Conservation (phyloP, 2,888 invertebrate species). For the Julus scanicus region DNA sequence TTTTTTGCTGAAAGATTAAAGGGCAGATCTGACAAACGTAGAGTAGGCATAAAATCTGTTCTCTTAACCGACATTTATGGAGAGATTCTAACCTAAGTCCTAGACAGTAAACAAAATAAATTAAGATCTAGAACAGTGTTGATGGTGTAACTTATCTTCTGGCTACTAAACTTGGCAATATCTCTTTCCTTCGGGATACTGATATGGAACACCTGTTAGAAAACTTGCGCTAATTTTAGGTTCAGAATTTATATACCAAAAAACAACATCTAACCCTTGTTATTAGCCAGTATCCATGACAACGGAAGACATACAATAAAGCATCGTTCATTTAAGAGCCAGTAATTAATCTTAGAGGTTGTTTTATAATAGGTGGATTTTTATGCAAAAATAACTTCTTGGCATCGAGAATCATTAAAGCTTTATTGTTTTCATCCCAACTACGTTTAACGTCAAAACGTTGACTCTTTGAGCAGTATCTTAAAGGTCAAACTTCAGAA, state of each 20-base stretch:
- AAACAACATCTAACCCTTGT: neutral
- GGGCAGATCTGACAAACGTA: too few relatives aligned
- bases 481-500: neutral
- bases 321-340: neutral
- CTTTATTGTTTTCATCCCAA: conserved; percentile 4
- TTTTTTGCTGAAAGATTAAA: too few relatives aligned
- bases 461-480: neutral
- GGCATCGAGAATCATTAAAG: neutral
- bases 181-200: neutral
- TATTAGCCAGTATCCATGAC: neutral
- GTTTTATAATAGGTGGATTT: neutral
- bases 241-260: neutral
- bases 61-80: neutral
- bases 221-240: neutral
- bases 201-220: conserved; percentile 30
- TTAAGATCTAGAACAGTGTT: neutral
- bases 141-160: neutral
- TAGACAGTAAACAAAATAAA: conserved; percentile 35
- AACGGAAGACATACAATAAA: neutral
- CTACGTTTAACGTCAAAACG: neutral
- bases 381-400: neutral
- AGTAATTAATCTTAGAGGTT: neutral
- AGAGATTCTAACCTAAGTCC: conserved; percentile 11
- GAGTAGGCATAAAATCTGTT: neutral
- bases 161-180: neutral